Conservation (phyloP, 2,888 invertebrate genomes). For the Campoplex capitator region DNA sequence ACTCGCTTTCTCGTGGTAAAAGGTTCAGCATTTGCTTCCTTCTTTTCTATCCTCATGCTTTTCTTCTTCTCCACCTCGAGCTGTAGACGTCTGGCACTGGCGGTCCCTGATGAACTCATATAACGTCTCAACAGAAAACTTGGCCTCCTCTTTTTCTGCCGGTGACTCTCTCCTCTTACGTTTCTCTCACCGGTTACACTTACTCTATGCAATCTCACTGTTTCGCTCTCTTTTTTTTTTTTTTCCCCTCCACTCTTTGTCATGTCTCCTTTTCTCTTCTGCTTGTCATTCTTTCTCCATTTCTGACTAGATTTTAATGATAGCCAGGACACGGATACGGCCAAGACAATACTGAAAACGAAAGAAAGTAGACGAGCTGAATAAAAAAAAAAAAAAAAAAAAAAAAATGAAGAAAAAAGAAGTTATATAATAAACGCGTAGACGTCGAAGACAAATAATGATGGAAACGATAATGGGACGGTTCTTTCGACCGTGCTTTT, state of each 20-base stretch:
- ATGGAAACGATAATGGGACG: constrained; percentile 63
- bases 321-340: constrained; percentile 12
- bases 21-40: constrained; percentile 64
- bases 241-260: constrained; percentile 1
- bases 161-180: constrained; percentile 40
- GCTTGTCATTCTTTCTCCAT: constrained; percentile 35
- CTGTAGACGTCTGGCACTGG: constrained; percentile 80
- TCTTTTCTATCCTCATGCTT: constrained; percentile 58
- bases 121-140: constrained; percentile 75
- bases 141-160: constrained; percentile 58
- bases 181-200: constrained; percentile 44
- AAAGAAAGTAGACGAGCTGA: constrained; percentile 6
- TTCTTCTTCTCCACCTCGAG: constrained; percentile 72
- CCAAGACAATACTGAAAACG: constrained; percentile 30
- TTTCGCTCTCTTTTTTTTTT: constrained; percentile 7
- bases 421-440: constrained; percentile 26
- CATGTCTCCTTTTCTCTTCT: constrained; percentile 14
- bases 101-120: constrained; percentile 82
- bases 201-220: constrained; percentile 33
- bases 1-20: constrained; percentile 35
- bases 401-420: not conserved
- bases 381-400: not conserved
- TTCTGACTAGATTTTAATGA: constrained; percentile 55
- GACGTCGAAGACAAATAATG: constrained; percentile 64
- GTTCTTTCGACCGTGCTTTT: constrained; percentile 23